Evolutionary conservation across 2,888 invertebrate species (phyloP).

Genomic region (Drosophila phalerata): DNA sequence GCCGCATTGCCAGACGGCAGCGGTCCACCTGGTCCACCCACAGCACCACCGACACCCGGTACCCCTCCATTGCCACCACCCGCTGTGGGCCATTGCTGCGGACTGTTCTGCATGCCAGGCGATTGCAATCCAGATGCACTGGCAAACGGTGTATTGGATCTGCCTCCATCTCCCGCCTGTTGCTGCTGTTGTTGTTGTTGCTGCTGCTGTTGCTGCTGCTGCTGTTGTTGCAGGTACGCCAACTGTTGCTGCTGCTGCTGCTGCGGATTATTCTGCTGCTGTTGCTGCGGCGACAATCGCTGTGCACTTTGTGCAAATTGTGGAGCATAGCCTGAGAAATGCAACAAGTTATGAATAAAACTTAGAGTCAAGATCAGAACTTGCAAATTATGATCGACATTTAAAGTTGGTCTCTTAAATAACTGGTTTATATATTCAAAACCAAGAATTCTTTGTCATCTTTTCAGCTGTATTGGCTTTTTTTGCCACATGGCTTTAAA

Average conservation of each 20-base stretch:
- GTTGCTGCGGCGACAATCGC: constrained; percentile 84
- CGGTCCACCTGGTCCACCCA: constrained; percentile 41
- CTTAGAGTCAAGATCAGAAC: not conserved
- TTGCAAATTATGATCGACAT: too few species aligned
- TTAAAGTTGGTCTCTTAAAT: too few species aligned
- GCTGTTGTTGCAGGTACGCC: constrained; percentile 59
- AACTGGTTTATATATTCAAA: too few species aligned
- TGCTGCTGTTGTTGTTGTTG: constrained; percentile 79
- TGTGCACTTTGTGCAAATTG: constrained; percentile 84
- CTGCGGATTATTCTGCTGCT: constrained; percentile 74
- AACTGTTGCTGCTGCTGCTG: constrained; percentile 57
- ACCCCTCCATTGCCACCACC: constrained; percentile 34
- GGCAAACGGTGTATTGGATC: constrained; percentile 70
- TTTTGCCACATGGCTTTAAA: too few species aligned
- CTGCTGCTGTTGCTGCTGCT: constrained; percentile 55
- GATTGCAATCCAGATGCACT: constrained; percentile 83
- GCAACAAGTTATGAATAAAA: not conserved
- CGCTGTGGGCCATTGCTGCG: constrained; percentile 70
- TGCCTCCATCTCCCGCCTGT: constrained; percentile 62
- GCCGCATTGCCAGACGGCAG: constrained; percentile 65
- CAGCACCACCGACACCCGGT: constrained; percentile 43
- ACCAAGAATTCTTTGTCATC: not conserved
- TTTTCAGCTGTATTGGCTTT: too few species aligned
- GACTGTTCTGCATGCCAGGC: constrained; percentile 83
- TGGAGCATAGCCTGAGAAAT: constrained; percentile 78